Base-by-base conservation (phyloP, 2,888 invertebrate species). In the Tridacna gigas region DNA sequence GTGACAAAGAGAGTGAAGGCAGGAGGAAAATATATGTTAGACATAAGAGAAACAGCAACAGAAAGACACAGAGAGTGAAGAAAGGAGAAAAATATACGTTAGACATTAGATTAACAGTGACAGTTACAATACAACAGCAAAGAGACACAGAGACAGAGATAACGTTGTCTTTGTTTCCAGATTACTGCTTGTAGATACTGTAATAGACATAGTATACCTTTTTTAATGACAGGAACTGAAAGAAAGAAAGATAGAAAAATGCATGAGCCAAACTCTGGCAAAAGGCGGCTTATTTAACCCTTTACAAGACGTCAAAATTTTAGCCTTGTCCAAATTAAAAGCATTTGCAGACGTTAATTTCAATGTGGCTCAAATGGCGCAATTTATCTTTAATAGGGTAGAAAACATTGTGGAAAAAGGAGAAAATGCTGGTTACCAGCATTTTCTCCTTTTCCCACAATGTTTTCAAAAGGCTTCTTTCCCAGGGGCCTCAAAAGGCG, bases 161-260 rank as follows among this genome's bases (percentile, higher is more conserved):
- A 37, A 37, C 7, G 37, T 37, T 37, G 7, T 37, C 37, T 37
- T 37, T 37, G 37, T 37, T 37, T 4, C 37, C 7, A 37, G 37
- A 37, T 2, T 7, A 7, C 7, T 37, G 37, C 4, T 20, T 65
- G n/a, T 25, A 12, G 4, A 25, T 22, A 65, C n/a, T 13, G 25
- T n/a, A 3, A 4, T 22, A n/a, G 65, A 22, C 9, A 12, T 25
- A 65, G 0, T 47, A 28, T 47, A 69, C 45, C 45, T 45, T 69
- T 47, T 47, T 69, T 45, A 12, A 69, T 15, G 20, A 69, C n/a
- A 9, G 69, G 69, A 69, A 69, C 47, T 69, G 47, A 45, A 69
- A 47, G 1, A 45, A 11, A 15, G 28, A 28, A 66, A 13, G 26
- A 28, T 13, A 26, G 28, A 37, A 25, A 20, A 26, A 20, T 0